These are phyloP conservation scores for Apaloderma vittatum DNA, from an alignment of 2,113 vertebrate species.

Conservation along the genomic window DNA sequence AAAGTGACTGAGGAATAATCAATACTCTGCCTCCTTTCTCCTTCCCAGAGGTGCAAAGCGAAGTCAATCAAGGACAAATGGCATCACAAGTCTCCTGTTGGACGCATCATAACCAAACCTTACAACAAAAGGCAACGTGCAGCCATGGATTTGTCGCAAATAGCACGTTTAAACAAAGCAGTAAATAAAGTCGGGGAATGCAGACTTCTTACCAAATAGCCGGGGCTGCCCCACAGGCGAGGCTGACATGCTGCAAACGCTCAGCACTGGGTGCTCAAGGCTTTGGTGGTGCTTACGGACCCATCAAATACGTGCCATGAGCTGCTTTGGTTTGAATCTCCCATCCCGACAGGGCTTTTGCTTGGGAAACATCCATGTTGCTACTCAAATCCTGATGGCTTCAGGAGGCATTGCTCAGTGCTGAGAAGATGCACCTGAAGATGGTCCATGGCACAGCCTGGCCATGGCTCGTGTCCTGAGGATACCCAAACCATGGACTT, in stretches of 20 bases:
- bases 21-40: neutral
- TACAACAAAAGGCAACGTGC: neutral
- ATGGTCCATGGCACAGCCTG: neutral
- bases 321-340: neutral
- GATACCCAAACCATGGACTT: neutral
- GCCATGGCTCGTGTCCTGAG: fast-evolving
- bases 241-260: neutral
- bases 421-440: neutral
- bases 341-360: fast-evolving
- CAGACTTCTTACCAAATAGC: neutral
- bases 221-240: neutral
- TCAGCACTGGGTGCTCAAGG: neutral
- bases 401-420: neutral
- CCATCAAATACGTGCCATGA: fast-evolving
- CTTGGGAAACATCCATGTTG: neutral
- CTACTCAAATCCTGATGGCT: neutral
- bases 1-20: neutral
- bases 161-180: fast-evolving
- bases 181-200: fast-evolving
- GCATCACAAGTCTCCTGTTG: neutral
- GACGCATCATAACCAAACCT: neutral
- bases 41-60: neutral
- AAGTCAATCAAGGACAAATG: neutral
- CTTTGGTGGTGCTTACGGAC: neutral
- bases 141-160: fast-evolving